These are phyloP conservation scores for Dasyornis broadbenti DNA, from an alignment of 2,113 vertebrate species.

Conservation along the genomic window DNA sequence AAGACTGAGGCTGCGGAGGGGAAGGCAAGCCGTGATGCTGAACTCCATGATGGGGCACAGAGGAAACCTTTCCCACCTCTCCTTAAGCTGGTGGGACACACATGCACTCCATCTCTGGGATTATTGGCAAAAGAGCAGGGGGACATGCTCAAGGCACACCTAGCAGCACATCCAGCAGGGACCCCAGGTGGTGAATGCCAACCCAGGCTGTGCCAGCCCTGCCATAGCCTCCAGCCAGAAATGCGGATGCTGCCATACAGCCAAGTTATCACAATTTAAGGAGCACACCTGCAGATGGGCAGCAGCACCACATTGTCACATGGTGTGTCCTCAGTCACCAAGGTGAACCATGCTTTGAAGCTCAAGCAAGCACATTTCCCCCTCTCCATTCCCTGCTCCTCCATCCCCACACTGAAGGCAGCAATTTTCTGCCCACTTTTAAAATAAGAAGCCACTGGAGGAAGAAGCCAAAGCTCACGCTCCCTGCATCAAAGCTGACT, in stretches of 20 bases:
- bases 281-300: not conserved
- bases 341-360: not conserved
- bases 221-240: no score
- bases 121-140: not conserved
- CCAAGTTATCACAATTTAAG: accelerated
- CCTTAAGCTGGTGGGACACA: not conserved
- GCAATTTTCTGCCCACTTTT: not conserved
- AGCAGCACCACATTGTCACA: accelerated
- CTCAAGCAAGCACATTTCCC: not conserved
- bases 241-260: not conserved
- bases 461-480: not conserved
- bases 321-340: accelerated
- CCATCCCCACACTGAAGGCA: not conserved
- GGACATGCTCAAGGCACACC: accelerated
- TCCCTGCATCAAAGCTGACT: not conserved
- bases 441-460: not conserved
- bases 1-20: not conserved
- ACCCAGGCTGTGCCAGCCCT: not conserved
- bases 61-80: not conserved
- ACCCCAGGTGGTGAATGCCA: no score
- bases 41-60: not conserved
- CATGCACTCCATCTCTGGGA: not conserved
- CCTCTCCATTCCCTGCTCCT: not conserved
- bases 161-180: not conserved
- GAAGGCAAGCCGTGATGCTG: accelerated